phyloP scores from a whole-genome alignment of 2,888 invertebrate genomes.

The Bombylius major region DNA sequence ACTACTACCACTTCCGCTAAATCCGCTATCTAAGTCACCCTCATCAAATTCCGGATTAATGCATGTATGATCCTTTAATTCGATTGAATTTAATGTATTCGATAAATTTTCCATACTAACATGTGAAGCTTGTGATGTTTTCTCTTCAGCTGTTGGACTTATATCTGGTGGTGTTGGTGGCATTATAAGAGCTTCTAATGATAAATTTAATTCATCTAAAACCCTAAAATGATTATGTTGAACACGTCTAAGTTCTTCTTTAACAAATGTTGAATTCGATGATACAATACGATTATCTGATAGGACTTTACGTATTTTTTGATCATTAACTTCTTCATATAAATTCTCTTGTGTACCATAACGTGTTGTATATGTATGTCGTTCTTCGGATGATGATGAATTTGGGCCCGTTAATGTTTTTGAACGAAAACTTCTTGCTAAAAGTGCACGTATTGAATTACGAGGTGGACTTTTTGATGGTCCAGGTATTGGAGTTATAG shows the following conservation, averaged over 20 bases:
- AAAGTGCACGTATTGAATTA: slow-evolving; percentile 32
- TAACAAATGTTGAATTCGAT: slow-evolving; percentile 55
- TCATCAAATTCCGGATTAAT: slow-evolving; percentile 36
- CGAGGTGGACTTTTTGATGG: slow-evolving; percentile 34
- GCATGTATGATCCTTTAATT: slow-evolving; percentile 36
- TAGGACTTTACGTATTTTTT: slow-evolving; percentile 34
- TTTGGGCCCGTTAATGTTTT: slow-evolving; percentile 22
- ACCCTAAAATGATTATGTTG: slow-evolving; percentile 73
- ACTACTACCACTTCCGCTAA: slow-evolving; percentile 51
- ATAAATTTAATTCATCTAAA: slow-evolving; percentile 73
- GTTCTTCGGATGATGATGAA: slow-evolving; percentile 26
- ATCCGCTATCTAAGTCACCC: slow-evolving; percentile 65
- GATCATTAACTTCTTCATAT: slow-evolving; percentile 36
- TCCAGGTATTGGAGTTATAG: slow-evolving; percentile 19
- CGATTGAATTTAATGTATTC: slow-evolving; percentile 33
- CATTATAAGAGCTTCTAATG: slow-evolving; percentile 82
- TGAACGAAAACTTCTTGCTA: slow-evolving; percentile 33
- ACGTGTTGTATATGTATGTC: slow-evolving; percentile 60
- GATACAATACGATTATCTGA: slow-evolving; percentile 50
- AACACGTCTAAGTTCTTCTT: slow-evolving; percentile 72
- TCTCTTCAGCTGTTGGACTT: slow-evolving; percentile 40
- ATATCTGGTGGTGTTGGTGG: slow-evolving; percentile 45
- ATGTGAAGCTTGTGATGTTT: slow-evolving; percentile 40
- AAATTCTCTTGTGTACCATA: slow-evolving; percentile 66
- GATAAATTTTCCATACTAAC: slow-evolving; percentile 34